These are phyloP conservation scores for Thalassaphorura encarpata DNA, from an alignment of 1,140 invertebrate species.

Conservation along the genomic window DNA sequence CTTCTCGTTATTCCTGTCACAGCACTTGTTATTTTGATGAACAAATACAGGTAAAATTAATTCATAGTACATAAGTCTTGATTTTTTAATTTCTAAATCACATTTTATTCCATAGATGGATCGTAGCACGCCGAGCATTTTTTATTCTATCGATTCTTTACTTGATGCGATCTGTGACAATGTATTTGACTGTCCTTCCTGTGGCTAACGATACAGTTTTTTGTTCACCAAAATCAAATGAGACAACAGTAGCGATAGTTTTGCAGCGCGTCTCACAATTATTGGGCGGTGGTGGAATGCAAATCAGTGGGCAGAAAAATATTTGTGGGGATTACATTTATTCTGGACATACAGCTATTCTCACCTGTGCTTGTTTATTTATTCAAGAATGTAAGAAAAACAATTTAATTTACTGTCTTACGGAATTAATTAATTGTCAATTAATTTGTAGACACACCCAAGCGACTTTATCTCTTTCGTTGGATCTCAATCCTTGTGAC, in stretches of 20 bases:
- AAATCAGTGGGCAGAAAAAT: conserved; percentile 41
- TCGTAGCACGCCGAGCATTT: conserved; percentile 37
- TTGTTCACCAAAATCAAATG: conserved; percentile 37
- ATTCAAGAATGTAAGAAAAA: conserved; percentile 71
- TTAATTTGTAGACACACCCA: conserved; percentile 78
- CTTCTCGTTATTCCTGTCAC: conserved; percentile 25
- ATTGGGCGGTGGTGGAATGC: conserved; percentile 18
- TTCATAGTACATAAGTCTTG: no score
- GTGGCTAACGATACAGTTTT: conserved; percentile 37
- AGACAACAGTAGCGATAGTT: conserved; percentile 5
- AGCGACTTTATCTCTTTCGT: conserved; percentile 60
- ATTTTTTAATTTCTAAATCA: no score
- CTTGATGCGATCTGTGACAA: conserved; percentile 38
- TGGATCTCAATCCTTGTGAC: conserved; percentile 58
- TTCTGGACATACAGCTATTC: conserved; percentile 78
- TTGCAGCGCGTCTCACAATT: not conserved
- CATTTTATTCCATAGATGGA: conserved; percentile 35
- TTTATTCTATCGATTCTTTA: conserved; percentile 38
- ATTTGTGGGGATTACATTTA: conserved; percentile 66
- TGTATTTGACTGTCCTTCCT: conserved; percentile 39
- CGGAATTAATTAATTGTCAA: no score
- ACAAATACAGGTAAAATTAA: conserved; percentile 18
- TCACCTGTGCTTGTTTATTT: conserved; percentile 71
- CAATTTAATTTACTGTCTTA: no score
- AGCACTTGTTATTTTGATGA: conserved; percentile 1